Percentiles rank a stretch among this genome's conserved stretches.
These are phyloP conservation scores for Xenus cinereus DNA, from an alignment of 2,113 vertebrate genomes.

Conservation along the genomic window DNA sequence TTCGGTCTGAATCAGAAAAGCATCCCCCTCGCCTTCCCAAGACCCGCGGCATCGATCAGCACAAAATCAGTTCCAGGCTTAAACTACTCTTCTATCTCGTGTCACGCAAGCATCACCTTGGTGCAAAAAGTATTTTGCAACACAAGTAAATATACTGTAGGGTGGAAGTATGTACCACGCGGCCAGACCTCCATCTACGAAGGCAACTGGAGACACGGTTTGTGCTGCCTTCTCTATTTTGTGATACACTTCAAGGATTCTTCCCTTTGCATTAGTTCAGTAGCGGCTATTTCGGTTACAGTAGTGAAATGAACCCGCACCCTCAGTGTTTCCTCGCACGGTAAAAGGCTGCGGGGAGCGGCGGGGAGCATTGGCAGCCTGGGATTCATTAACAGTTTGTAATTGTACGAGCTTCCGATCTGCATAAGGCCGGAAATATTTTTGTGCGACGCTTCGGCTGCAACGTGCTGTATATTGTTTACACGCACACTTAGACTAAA, in stretches of 20 bases:
- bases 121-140: not conserved
- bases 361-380: not conserved
- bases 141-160: not conserved
- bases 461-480: not conserved
- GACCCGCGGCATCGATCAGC: not conserved
- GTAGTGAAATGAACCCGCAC: not conserved
- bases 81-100: not conserved
- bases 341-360: not conserved
- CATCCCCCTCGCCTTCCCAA: not conserved
- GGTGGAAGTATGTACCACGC: fast-evolving
- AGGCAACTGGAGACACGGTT: not conserved
- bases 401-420: not conserved
- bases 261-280: not conserved
- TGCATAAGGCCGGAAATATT: not conserved
- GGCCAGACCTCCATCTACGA: not conserved
- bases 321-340: not conserved
- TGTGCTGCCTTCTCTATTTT: not conserved
- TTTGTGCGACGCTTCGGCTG: not conserved
- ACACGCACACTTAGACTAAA: not conserved
- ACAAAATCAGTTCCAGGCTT: not conserved
- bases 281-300: not conserved
- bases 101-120: not conserved
- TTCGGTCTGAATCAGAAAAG: not conserved
- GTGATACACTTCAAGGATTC: fast-evolving
- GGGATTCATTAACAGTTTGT: not conserved